Conservation (phyloP, 1,140 invertebrate species). For the Vanessa tameamea region DNA sequence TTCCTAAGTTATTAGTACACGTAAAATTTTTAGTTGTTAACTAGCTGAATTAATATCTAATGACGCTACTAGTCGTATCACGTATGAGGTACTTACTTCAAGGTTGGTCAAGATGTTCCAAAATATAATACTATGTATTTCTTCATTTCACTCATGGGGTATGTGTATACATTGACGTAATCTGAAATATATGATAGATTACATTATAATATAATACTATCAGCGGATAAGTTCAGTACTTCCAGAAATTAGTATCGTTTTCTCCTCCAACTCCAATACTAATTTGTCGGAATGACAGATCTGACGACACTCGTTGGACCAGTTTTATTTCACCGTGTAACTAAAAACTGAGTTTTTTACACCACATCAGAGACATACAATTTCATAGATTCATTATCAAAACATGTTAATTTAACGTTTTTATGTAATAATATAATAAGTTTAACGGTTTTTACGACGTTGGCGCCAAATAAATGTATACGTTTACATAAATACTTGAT, state of each 20-base stretch:
- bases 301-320: slow-evolving; percentile 74
- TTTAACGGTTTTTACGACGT: slow-evolving; percentile 75
- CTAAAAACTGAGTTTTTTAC: slow-evolving; percentile 43
- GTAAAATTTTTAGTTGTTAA: slow-evolving; percentile 30
- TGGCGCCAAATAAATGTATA: slow-evolving; percentile 79
- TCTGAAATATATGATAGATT: slow-evolving; percentile 54
- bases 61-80: slow-evolving; percentile 46
- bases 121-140: slow-evolving; percentile 58
- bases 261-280: slow-evolving; percentile 48
- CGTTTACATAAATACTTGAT: slow-evolving; percentile 64
- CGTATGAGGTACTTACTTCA: slow-evolving; percentile 68
- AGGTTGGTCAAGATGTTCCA: slow-evolving; percentile 78
- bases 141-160: slow-evolving; percentile 67
- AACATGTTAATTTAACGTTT: slow-evolving; percentile 34
- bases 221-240: background rate
- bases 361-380: slow-evolving; percentile 35
- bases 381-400: slow-evolving; percentile 31
- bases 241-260: slow-evolving; percentile 41
- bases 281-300: slow-evolving; percentile 75
- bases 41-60: slow-evolving; percentile 43
- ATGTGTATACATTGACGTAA: slow-evolving; percentile 45
- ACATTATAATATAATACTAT: slow-evolving; percentile 23
- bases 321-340: slow-evolving; percentile 69
- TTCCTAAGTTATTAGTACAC: background rate
- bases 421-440: slow-evolving; percentile 42